Base-by-base conservation (phyloP, 2,888 invertebrate species). In the Pilophorus perplexus region DNA sequence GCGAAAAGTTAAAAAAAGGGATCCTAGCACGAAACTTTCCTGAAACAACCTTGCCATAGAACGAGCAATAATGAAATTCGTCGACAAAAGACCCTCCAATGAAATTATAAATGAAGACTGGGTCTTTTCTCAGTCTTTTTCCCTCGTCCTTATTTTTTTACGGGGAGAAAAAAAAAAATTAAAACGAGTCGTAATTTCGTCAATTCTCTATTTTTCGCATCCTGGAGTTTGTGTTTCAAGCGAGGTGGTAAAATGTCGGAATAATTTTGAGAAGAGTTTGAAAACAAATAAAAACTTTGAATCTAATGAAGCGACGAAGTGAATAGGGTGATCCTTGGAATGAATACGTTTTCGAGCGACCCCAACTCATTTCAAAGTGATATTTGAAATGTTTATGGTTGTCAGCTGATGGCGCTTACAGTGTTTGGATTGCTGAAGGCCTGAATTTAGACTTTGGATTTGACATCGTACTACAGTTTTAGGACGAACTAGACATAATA, bases 161-260 rank as follows among this genome's bases (percentile, higher is more conserved):
- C 2, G 50, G 27, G 18, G 28, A 23, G 48, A 20, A 23, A 23
- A n/a, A 20, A 18, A 52, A 52, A 52, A 25, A 16, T 28, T 28
- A 28, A 52, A 52, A 52, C 52, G 52, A 52, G 28, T 52, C 52
- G 52, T 52, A 27, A 25, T 28, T 52, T 52, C 28, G 52, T 52
- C 52, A 52, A 28, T 28, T 52, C 18, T 25, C 8, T 28, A 28
- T 25, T 50, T 52, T 14, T 6, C 23, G 20, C 8, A 48, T 18
- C 25, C 16, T 28, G 2, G 16, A 14, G 16, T n/a, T 3, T 52
- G 27, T 18, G 10, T 20, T 52, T n/a, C 27, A 14, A n/a, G n/a
- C n/a, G n/a, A n/a, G 14, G 23, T 52, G 8, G 28, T 18, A 25
- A 28, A 14, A 3, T 52, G 28, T 18, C 52, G 6, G 12, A 6